phyloP scores from a whole-genome alignment of 1,140 invertebrate species.

The Drosophila nannoptera region DNA sequence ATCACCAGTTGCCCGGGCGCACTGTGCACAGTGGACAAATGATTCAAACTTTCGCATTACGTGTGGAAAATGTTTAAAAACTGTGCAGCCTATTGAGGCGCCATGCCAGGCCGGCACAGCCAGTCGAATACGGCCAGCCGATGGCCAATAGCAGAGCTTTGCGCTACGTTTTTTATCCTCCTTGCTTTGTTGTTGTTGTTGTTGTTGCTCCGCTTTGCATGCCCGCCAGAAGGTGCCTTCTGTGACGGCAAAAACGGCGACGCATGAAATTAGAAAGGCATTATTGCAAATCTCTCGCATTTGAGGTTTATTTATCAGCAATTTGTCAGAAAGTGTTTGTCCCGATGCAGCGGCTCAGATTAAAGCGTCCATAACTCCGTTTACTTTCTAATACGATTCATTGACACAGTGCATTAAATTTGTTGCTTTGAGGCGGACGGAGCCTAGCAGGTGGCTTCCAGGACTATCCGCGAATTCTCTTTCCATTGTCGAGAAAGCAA shows the following conservation, averaged over 20 bases:
- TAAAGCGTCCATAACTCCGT: constrained; percentile 52
- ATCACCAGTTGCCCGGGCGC: constrained; percentile 45
- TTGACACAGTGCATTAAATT: constrained; percentile 50
- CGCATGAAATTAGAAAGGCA: constrained; percentile 77
- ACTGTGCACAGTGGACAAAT: constrained; percentile 66
- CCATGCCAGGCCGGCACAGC: constrained; percentile 47
- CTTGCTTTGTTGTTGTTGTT: constrained; percentile 17
- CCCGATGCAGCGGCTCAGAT: constrained; percentile 69
- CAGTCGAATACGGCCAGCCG: no score
- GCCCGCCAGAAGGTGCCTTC: constrained; percentile 43
- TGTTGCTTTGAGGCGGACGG: no score
- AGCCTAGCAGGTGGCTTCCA: no score
- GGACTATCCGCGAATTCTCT: no score
- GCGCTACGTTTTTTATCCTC: constrained; percentile 18
- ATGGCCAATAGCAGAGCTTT: constrained; percentile 2
- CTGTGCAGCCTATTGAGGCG: constrained; percentile 50
- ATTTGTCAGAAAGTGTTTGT: constrained; percentile 71
- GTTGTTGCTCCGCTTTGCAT: constrained; percentile 61
- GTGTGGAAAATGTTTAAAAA: constrained; percentile 76
- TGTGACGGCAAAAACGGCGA: constrained; percentile 45
- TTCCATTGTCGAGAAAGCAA: no score
- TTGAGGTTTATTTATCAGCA: constrained; percentile 74
- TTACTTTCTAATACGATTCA: constrained; percentile 71
- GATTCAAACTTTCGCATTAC: constrained; percentile 77
- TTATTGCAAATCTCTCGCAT: constrained; percentile 70